Evolutionary conservation across 2,113 vertebrate genomes (phyloP), one percentile per base, ranked within the genome.

Genomic region (Sylvietta virens): DNA sequence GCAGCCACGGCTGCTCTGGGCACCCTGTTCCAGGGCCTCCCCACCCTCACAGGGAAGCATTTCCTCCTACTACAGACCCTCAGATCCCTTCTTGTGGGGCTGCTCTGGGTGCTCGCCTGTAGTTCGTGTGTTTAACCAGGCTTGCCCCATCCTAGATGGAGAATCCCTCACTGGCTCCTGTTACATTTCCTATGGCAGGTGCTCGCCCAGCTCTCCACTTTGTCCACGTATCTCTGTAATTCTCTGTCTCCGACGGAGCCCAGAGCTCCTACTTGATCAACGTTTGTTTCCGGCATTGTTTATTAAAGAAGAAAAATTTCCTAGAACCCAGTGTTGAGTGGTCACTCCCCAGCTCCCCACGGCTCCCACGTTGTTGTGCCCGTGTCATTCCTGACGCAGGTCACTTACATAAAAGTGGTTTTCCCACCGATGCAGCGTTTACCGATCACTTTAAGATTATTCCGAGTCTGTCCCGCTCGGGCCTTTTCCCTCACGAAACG

Each of bases 281-380:
- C 0, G 1, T 10, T 27, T 2, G 1, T 4, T 37, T 71, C 30
- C 33, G 10, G 12, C n/a, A 7, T 14, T 0, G 4, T 44, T 65
- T 17, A 16, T 16, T 42, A 15, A 39, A 51, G 13, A 12, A 2
- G 2, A 1, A 5, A 18, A 2, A 3, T 3, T n/a, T 31, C 3
- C 3, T 1, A 6, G 10, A 1, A 1, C 0, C 0, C 4, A 0
- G 1, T 1, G 0, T 27, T 37, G 2, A 0, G 5, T 0, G 3
- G 1, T 4, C 15, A 2, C 9, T 3, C 1, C 16, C 6, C 5
- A 1, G 4, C 28, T 13, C 1, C 45, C 3, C 7, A 3, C 1
- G 2, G 4, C 10, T 53, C 8, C 6, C 3, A 0, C 3, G 30
- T 21, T 1, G 3, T 11, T 4, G 3, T 0, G 6, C 7, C 2